These are phyloP conservation scores for Orgyia antiqua DNA, from an alignment of 2,888 invertebrate genomes.

Conservation along the genomic window DNA sequence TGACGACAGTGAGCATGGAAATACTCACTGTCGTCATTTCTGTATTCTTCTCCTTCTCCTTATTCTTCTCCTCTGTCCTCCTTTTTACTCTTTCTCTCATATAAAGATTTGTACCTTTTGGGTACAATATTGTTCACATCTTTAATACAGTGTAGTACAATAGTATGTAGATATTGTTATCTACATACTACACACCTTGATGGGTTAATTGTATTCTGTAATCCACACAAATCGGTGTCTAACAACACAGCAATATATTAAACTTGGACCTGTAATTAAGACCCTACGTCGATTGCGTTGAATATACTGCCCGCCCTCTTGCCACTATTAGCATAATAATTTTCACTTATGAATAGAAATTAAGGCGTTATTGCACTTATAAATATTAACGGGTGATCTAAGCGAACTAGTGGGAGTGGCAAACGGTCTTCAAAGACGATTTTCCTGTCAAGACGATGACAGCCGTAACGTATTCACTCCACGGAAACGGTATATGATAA, in stretches of 20 bases:
- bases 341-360: constrained; percentile 78
- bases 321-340: constrained; percentile 75
- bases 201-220: constrained; percentile 6
- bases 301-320: constrained; percentile 59
- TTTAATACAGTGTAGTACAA: too few species aligned
- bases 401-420: constrained; percentile 49
- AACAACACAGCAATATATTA: constrained; percentile 22
- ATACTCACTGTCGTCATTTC: too few species aligned
- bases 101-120: too few species aligned
- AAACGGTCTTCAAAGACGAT: constrained; percentile 41
- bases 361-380: constrained; percentile 71
- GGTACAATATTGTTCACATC: too few species aligned
- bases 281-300: constrained; percentile 35
- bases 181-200: too few species aligned
- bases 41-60: too few species aligned
- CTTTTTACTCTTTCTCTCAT: too few species aligned
- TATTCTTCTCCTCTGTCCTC: too few species aligned
- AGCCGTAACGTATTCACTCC: constrained; percentile 46
- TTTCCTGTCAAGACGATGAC: constrained; percentile 59
- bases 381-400: constrained; percentile 67
- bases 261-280: constrained; percentile 49
- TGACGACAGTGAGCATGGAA: too few species aligned
- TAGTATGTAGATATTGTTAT: too few species aligned
- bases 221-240: constrained; percentile 5
- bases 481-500: constrained; percentile 48